Evolutionary conservation across 2,888 invertebrate genomes (phyloP), one percentile per base, ranked within the genome.

Genomic region (Scrobipalpa costella): DNA sequence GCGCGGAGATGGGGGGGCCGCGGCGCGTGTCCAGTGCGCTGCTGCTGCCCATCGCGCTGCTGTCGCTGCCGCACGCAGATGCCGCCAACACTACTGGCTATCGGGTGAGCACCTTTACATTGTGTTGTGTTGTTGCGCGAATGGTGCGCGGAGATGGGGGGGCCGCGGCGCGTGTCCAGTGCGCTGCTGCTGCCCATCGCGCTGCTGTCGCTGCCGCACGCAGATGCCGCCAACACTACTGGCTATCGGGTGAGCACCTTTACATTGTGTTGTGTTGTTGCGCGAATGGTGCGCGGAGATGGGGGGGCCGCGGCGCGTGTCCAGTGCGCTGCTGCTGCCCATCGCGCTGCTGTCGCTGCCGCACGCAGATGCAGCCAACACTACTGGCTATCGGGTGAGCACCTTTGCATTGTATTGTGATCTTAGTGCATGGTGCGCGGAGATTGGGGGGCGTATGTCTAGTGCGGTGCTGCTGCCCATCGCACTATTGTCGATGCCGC

Each of bases 381-480:
- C 79, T 66, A 90, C 90, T 68, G 79, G 81, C 3, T 88, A 89
- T 74, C 79, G 88, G 77, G 90, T 90, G 13, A 40, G 19, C 17
- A 49, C 0, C 49, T 17, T 27, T 27, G 5, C 27, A n/a, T n/a
- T n/a, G n/a, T n/a, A n/a, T n/a, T n/a, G n/a, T n/a, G n/a, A n/a
- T n/a, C n/a, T n/a, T n/a, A n/a, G n/a, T n/a, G n/a, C n/a, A n/a
- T n/a, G n/a, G n/a, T n/a, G 81, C 76, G 78, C 80, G 81, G 84
- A 77, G 79, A 91, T 90, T 90, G 86, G 86, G 78, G 87, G 86
- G 88, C 90, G 55, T 34, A n/a, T 55, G 55, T 55, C 55, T 78
- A 87, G 88, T 85, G 90, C 88, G 85, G 84, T 90, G 86, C 90
- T 90, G 82, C 83, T 90, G 77, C 89, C 88, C 80, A 83, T 90